Conservation (phyloP, 2,797 vertebrate species). For the Crocodylus rhombifer region DNA sequence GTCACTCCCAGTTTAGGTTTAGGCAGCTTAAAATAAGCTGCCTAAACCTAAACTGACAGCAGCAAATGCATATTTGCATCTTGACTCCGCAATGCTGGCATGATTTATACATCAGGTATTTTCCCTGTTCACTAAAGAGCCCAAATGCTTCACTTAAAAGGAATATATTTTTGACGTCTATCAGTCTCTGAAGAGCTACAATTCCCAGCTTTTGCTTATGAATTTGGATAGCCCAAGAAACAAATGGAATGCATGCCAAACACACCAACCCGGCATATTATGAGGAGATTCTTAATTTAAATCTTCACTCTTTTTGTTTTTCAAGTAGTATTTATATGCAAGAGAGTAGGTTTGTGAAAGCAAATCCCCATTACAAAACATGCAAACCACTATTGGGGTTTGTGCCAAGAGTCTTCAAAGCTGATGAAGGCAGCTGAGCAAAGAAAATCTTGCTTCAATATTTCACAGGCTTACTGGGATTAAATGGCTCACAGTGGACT, state of each 20-base stretch:
- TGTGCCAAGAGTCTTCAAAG: not conserved
- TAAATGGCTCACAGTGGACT: not conserved
- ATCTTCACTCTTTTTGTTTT: not conserved
- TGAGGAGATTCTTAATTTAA: not conserved
- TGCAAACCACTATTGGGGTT: not conserved
- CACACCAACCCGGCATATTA: not conserved
- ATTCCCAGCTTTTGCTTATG: not conserved
- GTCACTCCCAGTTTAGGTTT: not conserved
- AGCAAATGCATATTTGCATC: not conserved
- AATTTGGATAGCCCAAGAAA: not conserved
- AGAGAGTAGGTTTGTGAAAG: not conserved
- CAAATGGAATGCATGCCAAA: not conserved
- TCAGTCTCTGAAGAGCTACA: not conserved
- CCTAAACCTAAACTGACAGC: not conserved
- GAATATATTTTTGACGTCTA: not conserved
- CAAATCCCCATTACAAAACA: not conserved
- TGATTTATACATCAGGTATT: not conserved
- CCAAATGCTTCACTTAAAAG: not conserved
- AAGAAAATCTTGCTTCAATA: not conserved
- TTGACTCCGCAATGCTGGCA: not conserved
- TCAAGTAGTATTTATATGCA: not conserved
- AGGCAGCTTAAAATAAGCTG: not conserved
- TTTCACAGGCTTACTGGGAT: not conserved
- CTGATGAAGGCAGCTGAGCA: not conserved
- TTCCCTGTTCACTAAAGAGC: accelerated